A percentile compares a stretch with the other conserved stretches of the same genome.
phyloP scores from a whole-genome alignment of 2,797 vertebrate species.

The Scleropages formosus region DNA sequence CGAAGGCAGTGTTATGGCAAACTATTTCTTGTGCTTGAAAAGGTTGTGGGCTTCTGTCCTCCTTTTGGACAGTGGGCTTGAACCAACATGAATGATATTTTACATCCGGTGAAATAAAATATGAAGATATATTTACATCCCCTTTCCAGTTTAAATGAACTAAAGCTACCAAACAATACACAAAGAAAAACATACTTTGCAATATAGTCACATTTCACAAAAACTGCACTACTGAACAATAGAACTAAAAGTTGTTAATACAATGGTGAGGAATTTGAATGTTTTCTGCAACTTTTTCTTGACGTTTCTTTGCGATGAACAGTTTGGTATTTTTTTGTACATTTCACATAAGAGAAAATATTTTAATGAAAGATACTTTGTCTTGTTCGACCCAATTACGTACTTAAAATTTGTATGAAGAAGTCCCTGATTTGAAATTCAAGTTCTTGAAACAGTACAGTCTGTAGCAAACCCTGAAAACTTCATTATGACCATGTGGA shows the following conservation, averaged over 20 bases:
- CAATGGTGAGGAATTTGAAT: no score
- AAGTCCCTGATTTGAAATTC: constrained; percentile 27
- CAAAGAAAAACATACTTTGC: constrained; percentile 4
- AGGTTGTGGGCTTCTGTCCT: no score
- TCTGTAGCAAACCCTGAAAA: neutral
- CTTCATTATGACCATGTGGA: neutral
- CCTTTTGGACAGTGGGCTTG: no score
- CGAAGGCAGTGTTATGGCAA: no score
- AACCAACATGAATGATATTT: no score
- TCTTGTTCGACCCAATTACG: neutral
- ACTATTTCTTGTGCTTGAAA: no score
- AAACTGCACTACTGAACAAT: constrained; percentile 1
- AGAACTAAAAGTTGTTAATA: neutral
- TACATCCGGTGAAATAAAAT: neutral
- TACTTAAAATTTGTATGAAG: neutral
- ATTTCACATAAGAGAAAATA: no score
- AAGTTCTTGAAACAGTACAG: neutral
- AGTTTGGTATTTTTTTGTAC: neutral
- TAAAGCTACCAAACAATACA: constrained; percentile 4
- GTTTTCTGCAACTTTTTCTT: neutral
- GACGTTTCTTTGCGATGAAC: neutral
- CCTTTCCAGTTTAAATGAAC: constrained; percentile 4
- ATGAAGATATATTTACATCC: neutral
- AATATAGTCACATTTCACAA: constrained; percentile 20
- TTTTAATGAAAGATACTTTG: constrained; percentile 5